Base-by-base conservation (phyloP, 2,888 invertebrate species). In the Pocota personata region DNA sequence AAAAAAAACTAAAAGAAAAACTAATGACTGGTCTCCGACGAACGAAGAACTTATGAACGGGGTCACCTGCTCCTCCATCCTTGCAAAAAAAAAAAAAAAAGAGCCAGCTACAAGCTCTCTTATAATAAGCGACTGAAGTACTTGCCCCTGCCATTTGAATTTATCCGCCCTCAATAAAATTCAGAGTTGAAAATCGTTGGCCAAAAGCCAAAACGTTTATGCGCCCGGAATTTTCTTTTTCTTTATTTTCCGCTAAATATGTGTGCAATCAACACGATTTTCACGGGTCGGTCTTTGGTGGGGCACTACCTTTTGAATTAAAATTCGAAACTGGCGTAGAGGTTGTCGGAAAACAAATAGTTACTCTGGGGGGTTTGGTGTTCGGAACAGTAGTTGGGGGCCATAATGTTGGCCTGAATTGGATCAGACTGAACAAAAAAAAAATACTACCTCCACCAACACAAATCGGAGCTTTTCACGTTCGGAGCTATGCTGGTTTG, bases 151-250 rank as follows among this genome's bases (percentile, higher is more conserved):
- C 67, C 60, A 73, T 77, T 83, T 83, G 73, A 83, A 83, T 78
- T 73, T 77, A 82, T 83, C 69, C 78, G 78, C 78, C 83, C 73
- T 73, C 83, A 58, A 83, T 83, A 83, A 83, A 83, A 79, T 69
- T 57, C 83, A 84, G 84, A 79, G 72, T 55, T 79, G 62, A 52
- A 79, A 76, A 55, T 66, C 50, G 66, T 76, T 84, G 84, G 84
- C 75, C 69, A 76, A 71, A 80, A 71, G 84, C 84, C 84, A 84
- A 84, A 84, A 76, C 79, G 79, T 84, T 84, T 84, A 79, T 84
- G 55, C 69, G 69, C 60, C 37, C 62, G 55, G 75, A 35, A 62
- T 71, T 69, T 69, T 37, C 27, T 14, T 24, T 30, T 67, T 43
- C 12, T n/a, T 62, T 35, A 7, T 66, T 27, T 71, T 76, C 32